Evolutionary conservation across 2,888 invertebrate genomes (phyloP).

Genomic region (Aphrophora alni): DNA sequence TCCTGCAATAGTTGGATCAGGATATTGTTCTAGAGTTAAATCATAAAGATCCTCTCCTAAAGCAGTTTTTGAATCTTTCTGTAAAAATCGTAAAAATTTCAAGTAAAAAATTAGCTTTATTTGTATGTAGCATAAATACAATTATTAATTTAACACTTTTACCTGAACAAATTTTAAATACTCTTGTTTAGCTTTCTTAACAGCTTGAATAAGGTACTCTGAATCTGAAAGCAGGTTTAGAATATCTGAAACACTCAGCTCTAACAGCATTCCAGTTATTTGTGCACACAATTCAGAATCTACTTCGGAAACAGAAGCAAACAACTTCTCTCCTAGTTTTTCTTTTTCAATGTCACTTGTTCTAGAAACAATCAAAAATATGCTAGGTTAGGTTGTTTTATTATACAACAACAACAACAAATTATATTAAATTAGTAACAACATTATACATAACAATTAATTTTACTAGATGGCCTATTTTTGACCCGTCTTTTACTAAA

Average conservation of each 20-base stretch:
- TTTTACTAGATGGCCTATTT: no score
- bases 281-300: conserved; percentile 46
- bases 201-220: conserved; percentile 41
- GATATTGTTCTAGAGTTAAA: conserved; percentile 26
- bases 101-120: no score
- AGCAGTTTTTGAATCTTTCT: conserved; percentile 1
- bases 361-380: conserved; percentile 31
- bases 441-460: no score
- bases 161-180: conserved; percentile 42
- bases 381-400: no score
- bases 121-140: no score
- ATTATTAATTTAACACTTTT: background rate
- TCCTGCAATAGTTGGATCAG: conserved; percentile 39
- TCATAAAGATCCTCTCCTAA: conserved; percentile 45
- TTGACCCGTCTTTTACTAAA: no score
- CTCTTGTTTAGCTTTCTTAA: conserved; percentile 44
- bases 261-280: conserved; percentile 49
- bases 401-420: no score
- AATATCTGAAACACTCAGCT: conserved; percentile 43
- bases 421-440: no score
- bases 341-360: conserved; percentile 41
- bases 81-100: background rate
- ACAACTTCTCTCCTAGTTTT: conserved; percentile 45
- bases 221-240: conserved; percentile 40
- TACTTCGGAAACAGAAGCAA: conserved; percentile 37